phyloP scores from a whole-genome alignment of 2,797 vertebrate genomes.

The Periparus ater region DNA sequence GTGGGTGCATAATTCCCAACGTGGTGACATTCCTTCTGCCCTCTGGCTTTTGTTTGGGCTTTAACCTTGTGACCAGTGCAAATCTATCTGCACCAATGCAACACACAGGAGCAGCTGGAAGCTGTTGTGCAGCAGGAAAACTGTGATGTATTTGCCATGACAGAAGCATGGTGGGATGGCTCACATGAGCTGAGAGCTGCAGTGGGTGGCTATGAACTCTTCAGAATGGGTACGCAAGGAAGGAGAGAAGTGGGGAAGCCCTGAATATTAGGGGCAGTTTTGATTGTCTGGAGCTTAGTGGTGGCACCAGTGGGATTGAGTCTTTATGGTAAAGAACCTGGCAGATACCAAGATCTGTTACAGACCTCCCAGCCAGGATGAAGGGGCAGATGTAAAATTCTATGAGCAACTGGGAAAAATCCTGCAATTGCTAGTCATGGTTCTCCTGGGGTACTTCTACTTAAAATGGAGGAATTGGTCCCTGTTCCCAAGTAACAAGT shows the following conservation, averaged over 20 bases:
- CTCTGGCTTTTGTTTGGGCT: background rate
- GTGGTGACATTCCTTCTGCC: background rate
- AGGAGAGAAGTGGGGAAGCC: background rate
- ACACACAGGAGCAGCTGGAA: background rate
- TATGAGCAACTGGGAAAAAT: background rate
- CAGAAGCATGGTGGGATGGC: background rate
- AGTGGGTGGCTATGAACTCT: background rate
- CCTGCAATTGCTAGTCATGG: background rate
- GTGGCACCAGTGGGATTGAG: background rate
- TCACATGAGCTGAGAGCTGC: background rate
- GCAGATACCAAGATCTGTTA: background rate
- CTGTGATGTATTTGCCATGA: background rate
- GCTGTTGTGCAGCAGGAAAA: background rate
- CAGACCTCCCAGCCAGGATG: background rate
- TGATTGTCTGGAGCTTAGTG: background rate
- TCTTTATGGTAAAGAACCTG: background rate
- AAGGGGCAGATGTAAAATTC: background rate
- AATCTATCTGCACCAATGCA: background rate
- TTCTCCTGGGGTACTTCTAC: background rate
- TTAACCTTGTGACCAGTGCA: background rate
- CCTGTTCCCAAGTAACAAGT: background rate
- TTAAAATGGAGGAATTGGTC: background rate
- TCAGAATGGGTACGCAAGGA: background rate
- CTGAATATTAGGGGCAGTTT: background rate
- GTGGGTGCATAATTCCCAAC: background rate